Evolutionary conservation across 2,888 invertebrate genomes (phyloP).

Genomic region (Camptogramma bilineatum): DNA sequence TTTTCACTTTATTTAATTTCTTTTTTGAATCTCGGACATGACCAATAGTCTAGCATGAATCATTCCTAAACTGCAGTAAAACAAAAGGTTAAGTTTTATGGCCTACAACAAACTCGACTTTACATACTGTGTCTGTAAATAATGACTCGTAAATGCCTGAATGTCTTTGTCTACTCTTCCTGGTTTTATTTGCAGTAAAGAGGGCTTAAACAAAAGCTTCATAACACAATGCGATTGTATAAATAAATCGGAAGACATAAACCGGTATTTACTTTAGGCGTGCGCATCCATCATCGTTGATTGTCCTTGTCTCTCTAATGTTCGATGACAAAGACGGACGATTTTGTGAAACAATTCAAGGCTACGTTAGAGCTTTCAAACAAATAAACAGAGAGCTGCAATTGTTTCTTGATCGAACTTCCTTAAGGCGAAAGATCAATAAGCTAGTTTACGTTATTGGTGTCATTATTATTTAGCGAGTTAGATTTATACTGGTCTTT

Average conservation of each 20-base stretch:
- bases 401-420: neutral
- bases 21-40: neutral
- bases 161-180: conserved; percentile 58
- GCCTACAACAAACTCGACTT: conserved; percentile 21
- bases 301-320: conserved; percentile 27
- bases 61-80: conserved; percentile 31
- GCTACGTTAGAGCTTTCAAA: neutral
- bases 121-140: conserved; percentile 30
- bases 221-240: conserved; percentile 42
- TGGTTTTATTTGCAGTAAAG: conserved; percentile 48
- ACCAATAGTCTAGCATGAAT: neutral
- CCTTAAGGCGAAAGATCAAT: neutral
- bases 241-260: conserved; percentile 44
- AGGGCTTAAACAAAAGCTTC: conserved; percentile 35
- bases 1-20: no score
- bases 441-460: neutral
- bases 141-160: conserved; percentile 52
- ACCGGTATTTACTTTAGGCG: conserved; percentile 32
- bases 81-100: conserved; percentile 39
- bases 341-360: conserved; percentile 18
- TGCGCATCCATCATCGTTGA: conserved; percentile 26
- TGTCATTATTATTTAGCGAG: no score
- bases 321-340: conserved; percentile 21
- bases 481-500: no score
- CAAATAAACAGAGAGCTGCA: neutral